Evolutionary conservation across 2,797 vertebrate genomes (phyloP), one percentile per base, ranked within the genome.

Genomic region (Muraenolepis orangiensis): DNA sequence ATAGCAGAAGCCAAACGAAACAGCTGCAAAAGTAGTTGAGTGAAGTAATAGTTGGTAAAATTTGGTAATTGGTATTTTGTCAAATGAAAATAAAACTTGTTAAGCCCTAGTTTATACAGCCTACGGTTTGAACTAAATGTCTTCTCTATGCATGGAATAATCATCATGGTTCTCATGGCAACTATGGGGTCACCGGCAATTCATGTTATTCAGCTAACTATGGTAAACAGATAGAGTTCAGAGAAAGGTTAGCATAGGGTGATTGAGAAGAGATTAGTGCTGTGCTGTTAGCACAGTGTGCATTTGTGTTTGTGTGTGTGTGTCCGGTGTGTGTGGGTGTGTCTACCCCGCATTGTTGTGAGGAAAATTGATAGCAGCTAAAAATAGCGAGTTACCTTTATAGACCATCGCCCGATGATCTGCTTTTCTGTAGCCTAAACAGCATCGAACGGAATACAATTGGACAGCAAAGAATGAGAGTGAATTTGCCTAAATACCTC

Each of bases 321-420:
- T 70, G 34, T 51, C n/a, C n/a, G n/a, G 66, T 64, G 67, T 69
- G 73, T 70, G 51, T 64, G 66, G 66, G 16, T 64, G 75, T 77
- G 72, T 74, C 80, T 72, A 18, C 61, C 66, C 28, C 76, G 74
- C 40, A 67, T 80, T 80, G 74, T 79, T 88, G 81, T 79, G 73
- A 86, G 66, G 78, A 74, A 72, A 75, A 87, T 70, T 82, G 75
- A 87, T 78, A 81, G 71, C 57, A 66, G 73, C 84, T 90, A 86
- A 79, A 86, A 86, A 89, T 87, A 89, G 84, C n/a, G 72, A 79
- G 57, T 77, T 14, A 86, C 76, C 74, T 82, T 66, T 72, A 84
- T 81, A 84, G 78, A 72, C 80, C 76, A 74, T 23, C 34, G 31
- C 23, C 12, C 67, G 80, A 46, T 18, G 10, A 69, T 73, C 72